Evolutionary conservation across 1,140 invertebrate species (phyloP), one percentile per base, ranked within the genome.

Genomic region (Bathynomus jamesi): DNA sequence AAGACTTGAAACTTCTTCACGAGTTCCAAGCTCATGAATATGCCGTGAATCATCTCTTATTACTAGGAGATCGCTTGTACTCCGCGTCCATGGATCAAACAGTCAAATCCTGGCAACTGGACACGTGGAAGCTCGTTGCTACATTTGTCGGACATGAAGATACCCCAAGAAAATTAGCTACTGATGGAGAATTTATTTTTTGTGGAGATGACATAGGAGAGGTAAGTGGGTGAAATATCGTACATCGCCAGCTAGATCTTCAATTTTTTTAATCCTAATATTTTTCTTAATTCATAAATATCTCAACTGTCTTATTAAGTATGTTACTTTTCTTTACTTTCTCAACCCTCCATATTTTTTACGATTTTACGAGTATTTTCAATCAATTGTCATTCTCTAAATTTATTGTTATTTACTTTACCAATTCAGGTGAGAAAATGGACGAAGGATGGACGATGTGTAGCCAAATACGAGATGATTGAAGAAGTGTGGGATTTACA

Each of bases 401-500:
- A 53, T n/a, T n/a, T n/a, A n/a, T n/a, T n/a, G n/a, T n/a, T n/a
- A 53, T n/a, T 53, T 53, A 13, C n/a, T 53, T 53, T n/a, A 53
- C 11, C n/a, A n/a, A 30, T 7, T 21, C 67, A 69, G 67, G 67
- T 69, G 1, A 53, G 60, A 28, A 69, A 61, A 24, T 69, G 67
- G 67, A 69, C 60, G 28, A 30, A 61, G 13, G 67, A 69, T 61
- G 61, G 40, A 21, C 32, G 32, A 10, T 28, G 29, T 7, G 25
- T 60, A 0, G 61, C 21, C 24, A 70, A 65, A 8, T 71, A 76
- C 65, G 21, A 46, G 4, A 29, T 73, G 40, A 69, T 76, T 21
- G 75, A 76, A 65, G 75, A 76, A 66, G 75, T 76, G n/a, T 76
- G 75, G 75, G 66, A 66, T 7, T 40, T 76, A 1, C 65, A 70